phyloP scores from a whole-genome alignment of 2,113 vertebrate genomes.

The Leptodactylus fuscus region DNA sequence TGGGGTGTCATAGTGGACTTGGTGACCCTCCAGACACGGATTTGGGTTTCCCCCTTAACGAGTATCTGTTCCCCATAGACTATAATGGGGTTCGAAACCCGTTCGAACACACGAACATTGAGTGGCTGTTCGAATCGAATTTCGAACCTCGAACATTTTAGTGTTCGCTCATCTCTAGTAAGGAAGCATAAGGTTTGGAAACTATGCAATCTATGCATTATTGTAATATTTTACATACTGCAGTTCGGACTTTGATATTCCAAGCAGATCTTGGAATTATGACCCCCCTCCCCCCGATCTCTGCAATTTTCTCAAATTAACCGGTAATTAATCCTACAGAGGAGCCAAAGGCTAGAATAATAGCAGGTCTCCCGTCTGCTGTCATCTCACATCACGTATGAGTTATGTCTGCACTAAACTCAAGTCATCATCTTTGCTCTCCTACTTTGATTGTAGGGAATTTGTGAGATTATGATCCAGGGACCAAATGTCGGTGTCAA shows the following conservation, averaged over 20 bases:
- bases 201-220: too few species aligned
- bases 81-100: too few species aligned
- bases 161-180: too few species aligned
- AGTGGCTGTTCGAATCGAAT: too few species aligned
- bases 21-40: too few species aligned
- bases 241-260: neutral
- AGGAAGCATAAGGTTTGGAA: too few species aligned
- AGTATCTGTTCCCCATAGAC: too few species aligned
- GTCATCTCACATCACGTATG: slow-evolving; percentile 13
- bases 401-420: slow-evolving; percentile 17
- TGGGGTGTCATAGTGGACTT: too few species aligned
- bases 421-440: slow-evolving; percentile 28
- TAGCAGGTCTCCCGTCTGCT: slow-evolving; percentile 12
- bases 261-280: neutral
- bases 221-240: neutral
- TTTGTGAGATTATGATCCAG: slow-evolving; percentile 3
- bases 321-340: slow-evolving; percentile 36
- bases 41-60: too few species aligned
- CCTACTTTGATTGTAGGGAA: slow-evolving; percentile 3
- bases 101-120: too few species aligned
- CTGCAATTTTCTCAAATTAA: slow-evolving; percentile 8
- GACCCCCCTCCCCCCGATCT: neutral
- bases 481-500: neutral
- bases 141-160: too few species aligned
- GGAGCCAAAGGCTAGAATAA: slow-evolving; percentile 38